Evolutionary conservation across 2,113 vertebrate genomes (phyloP).

Genomic region (Paedocypris sp.): DNA sequence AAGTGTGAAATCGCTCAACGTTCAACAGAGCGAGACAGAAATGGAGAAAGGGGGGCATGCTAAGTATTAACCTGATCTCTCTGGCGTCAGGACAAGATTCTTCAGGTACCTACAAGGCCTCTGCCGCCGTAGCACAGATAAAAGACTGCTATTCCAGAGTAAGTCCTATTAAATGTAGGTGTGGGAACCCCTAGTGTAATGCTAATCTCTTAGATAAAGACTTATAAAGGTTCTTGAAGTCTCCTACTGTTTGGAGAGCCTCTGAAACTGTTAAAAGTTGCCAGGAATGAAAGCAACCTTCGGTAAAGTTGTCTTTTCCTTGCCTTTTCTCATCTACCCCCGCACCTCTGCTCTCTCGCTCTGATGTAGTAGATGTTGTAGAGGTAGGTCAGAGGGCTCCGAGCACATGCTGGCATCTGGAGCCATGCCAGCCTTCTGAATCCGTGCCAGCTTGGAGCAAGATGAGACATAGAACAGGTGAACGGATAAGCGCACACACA

Average conservation of each 20-base stretch:
- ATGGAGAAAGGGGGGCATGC: neutral
- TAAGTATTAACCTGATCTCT: conserved; percentile 18
- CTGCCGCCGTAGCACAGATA: neutral
- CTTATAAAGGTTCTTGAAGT: neutral
- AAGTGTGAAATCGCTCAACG: conserved; percentile 37
- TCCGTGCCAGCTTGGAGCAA: conserved; percentile 29
- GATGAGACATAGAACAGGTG: conserved; percentile 30
- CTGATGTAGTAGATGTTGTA: conserved; percentile 21
- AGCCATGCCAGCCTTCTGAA: conserved; percentile 14
- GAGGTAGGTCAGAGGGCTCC: conserved; percentile 13
- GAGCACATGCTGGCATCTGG: conserved; percentile 23
- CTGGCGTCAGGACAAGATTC: conserved; percentile 1
- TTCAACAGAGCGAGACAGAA: conserved; percentile 9
- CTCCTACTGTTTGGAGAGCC: neutral
- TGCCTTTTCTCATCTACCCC: neutral
- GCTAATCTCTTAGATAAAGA: neutral
- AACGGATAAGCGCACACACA: neutral
- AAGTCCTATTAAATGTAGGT: neutral
- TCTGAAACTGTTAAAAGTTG: neutral
- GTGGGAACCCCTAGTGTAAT: neutral
- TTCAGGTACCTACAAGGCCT: neutral
- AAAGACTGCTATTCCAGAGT: neutral
- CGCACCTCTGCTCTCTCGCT: neutral
- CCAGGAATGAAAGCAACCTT: neutral
- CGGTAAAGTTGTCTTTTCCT: conserved; percentile 10